phyloP scores from a whole-genome alignment of 2,888 invertebrate genomes.

The Lagria hirta region DNA sequence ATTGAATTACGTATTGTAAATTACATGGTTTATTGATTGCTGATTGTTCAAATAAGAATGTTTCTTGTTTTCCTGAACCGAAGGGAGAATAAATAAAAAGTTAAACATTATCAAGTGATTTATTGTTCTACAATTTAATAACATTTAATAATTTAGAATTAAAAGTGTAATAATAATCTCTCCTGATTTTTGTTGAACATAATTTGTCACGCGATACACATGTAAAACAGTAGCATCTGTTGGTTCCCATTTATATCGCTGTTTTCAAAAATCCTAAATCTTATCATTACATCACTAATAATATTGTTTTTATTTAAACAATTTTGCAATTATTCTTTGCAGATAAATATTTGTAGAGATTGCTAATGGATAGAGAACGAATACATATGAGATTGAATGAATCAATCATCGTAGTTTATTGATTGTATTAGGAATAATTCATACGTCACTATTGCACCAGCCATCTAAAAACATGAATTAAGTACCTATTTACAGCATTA shows the following conservation, averaged over 20 bases:
- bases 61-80: too few species aligned
- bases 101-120: too few species aligned
- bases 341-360: constrained; percentile 1
- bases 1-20: background rate
- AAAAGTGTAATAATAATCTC: too few species aligned
- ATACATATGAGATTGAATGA: too few species aligned
- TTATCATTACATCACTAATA: constrained; percentile 13
- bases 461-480: constrained; percentile 42
- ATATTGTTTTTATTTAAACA: constrained; percentile 15
- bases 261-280: constrained; percentile 6
- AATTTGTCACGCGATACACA: constrained; percentile 4
- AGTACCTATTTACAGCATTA: too few species aligned
- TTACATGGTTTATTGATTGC: background rate
- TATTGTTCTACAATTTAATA: too few species aligned
- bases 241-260: constrained; percentile 5
- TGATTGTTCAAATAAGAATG: background rate
- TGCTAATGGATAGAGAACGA: background rate
- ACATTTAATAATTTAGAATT: too few species aligned
- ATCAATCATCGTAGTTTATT: background rate
- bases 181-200: constrained; percentile 8
- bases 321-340: constrained; percentile 1
- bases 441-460: constrained; percentile 30
- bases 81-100: too few species aligned
- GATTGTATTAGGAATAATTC: constrained; percentile 32
- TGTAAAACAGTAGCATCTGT: constrained; percentile 12